Conservation (phyloP, 2,113 vertebrate genomes). For the Synodontis membranacea region DNA sequence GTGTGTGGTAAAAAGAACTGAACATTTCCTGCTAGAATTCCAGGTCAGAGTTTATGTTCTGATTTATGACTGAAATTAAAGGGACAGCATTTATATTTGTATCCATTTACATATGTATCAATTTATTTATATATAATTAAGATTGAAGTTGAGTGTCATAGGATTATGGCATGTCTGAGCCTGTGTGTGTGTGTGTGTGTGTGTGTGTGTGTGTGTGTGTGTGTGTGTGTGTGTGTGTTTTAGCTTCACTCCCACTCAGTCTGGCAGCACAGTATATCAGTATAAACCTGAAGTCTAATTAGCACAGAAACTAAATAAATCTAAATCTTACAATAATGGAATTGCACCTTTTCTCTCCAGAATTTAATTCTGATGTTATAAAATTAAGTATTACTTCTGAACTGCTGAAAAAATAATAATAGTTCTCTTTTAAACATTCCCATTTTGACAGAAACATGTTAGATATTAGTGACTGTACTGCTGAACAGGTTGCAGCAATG, state of each 20-base stretch:
- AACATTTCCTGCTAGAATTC: not conserved
- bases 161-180: not conserved
- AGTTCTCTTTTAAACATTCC: not conserved
- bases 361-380: not conserved
- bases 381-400: not conserved
- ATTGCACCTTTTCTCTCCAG: not conserved
- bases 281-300: not conserved
- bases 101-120: not conserved
- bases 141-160: not conserved
- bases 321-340: not conserved
- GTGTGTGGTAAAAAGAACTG: not conserved
- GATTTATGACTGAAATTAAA: not conserved
- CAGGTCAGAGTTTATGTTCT: not conserved
- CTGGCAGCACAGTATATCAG: not conserved
- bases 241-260: not conserved
- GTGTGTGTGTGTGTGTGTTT: not conserved
- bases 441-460: not conserved
- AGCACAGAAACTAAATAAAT: not conserved
- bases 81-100: not conserved
- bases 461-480: not conserved
- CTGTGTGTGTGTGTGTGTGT: not conserved
- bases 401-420: not conserved
- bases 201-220: not conserved
- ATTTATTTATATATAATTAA: not conserved
- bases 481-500: not conserved